Conservation (phyloP, 2,113 vertebrate genomes). For the Daboia siamensis region DNA sequence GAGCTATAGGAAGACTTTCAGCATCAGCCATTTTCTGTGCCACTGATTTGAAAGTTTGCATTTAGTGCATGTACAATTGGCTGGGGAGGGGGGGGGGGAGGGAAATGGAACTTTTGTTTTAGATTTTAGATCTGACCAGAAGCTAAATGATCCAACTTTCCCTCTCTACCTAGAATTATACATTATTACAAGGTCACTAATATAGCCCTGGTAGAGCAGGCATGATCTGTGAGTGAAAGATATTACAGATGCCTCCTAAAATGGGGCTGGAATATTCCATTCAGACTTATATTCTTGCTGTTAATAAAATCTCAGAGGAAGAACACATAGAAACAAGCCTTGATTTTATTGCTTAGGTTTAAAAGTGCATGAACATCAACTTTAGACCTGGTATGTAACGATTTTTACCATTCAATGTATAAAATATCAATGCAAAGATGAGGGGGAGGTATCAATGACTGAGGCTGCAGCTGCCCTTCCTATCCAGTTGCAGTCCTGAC, state of each 20-base stretch:
- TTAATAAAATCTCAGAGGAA: not conserved
- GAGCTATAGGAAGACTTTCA: not conserved
- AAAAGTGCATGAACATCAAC: not conserved
- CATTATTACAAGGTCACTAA: not conserved
- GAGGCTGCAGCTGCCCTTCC: not conserved
- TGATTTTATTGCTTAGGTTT: not conserved
- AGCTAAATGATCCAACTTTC: not conserved
- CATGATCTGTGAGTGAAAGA: not conserved
- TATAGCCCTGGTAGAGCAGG: not conserved
- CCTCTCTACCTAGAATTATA: not conserved
- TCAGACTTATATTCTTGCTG: not conserved
- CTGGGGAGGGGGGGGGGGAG: too few species aligned
- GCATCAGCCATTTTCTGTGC: not conserved
- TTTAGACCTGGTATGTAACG: too few species aligned
- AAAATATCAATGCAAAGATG: not conserved
- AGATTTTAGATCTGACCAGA: not conserved
- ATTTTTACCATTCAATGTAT: not conserved
- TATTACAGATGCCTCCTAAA: not conserved
- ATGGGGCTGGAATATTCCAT: not conserved
- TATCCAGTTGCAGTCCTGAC: not conserved
- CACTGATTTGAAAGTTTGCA: not conserved
- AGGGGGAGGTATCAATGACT: not conserved
- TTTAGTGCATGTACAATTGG: not conserved
- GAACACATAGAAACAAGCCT: not conserved
- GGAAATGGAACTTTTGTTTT: not conserved